phyloP scores from a whole-genome alignment of 2,888 invertebrate genomes.

The Lasioglossum vierecki region DNA sequence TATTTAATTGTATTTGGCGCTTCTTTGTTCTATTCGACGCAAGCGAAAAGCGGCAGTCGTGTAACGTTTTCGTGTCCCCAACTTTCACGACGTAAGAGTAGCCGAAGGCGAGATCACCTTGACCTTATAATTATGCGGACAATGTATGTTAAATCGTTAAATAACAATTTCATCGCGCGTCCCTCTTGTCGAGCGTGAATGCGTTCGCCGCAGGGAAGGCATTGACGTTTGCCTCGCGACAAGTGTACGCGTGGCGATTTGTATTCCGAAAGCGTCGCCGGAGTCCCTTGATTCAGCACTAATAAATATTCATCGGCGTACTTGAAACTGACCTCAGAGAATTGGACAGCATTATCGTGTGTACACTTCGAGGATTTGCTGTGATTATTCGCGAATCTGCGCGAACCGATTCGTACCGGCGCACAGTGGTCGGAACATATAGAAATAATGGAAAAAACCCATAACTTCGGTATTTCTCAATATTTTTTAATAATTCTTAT shows the following conservation, averaged over 20 bases:
- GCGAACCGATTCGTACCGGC: neutral
- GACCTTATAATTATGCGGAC: slow-evolving; percentile 11
- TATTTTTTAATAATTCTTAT: too few species aligned
- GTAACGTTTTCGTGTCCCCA: neutral
- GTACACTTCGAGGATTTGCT: slow-evolving; percentile 34
- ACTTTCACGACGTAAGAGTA: neutral
- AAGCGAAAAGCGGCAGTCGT: neutral
- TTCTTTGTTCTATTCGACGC: neutral
- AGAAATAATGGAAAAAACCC: too few species aligned
- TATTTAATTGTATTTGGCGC: neutral
- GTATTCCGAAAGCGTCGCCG: slow-evolving; percentile 35
- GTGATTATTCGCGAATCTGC: slow-evolving; percentile 32
- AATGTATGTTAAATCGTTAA: slow-evolving; percentile 7
- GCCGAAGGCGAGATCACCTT: neutral
- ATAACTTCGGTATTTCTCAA: too few species aligned
- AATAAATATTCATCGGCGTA: slow-evolving; percentile 58
- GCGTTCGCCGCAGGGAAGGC: slow-evolving; percentile 1
- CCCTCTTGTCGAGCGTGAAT: neutral
- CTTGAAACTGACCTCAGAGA: slow-evolving; percentile 54
- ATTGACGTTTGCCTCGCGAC: slow-evolving; percentile 25
- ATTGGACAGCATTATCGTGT: slow-evolving; percentile 39
- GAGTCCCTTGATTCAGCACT: slow-evolving; percentile 47
- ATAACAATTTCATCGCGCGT: slow-evolving; percentile 21
- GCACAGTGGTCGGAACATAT: neutral
- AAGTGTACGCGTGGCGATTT: slow-evolving; percentile 39